Evolutionary conservation across 2,888 invertebrate genomes (phyloP).

Genomic region (Rhabditophanes sp.): DNA sequence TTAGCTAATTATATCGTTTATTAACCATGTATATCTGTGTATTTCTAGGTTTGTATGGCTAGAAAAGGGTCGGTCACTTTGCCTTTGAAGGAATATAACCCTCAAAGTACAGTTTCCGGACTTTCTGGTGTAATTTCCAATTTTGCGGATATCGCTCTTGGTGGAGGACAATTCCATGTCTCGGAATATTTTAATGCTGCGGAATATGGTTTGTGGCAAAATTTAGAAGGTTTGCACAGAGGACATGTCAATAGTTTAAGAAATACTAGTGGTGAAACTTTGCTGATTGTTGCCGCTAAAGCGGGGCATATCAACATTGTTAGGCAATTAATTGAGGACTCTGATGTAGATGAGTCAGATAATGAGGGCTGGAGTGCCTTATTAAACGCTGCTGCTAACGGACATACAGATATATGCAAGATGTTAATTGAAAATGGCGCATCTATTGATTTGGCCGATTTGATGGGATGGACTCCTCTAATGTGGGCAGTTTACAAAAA

Average conservation of each 20-base stretch:
- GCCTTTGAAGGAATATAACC: no score
- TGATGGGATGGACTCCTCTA: conserved; percentile 80
- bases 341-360: conserved; percentile 37
- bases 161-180: no score
- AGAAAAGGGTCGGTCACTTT: no score
- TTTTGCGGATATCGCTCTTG: no score
- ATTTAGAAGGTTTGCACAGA: no score
- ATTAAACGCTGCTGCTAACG: conserved; percentile 84
- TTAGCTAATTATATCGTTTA: no score
- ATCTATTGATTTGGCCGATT: conserved; percentile 52
- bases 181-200: no score
- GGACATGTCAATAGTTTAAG: conserved; percentile 10
- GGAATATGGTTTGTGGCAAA: no score
- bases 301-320: conserved; percentile 64
- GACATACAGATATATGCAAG: conserved; percentile 65
- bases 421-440: conserved; percentile 69
- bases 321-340: conserved; percentile 52
- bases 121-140: no score
- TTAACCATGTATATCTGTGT: no score
- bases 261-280: conserved; percentile 28
- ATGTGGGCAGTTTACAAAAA: conserved; percentile 97
- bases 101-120: no score
- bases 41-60: no score
- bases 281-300: conserved; percentile 32
- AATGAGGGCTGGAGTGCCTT: conserved; percentile 52